phyloP scores from a whole-genome alignment of 2,888 invertebrate genomes.

The Pterostichus niger region DNA sequence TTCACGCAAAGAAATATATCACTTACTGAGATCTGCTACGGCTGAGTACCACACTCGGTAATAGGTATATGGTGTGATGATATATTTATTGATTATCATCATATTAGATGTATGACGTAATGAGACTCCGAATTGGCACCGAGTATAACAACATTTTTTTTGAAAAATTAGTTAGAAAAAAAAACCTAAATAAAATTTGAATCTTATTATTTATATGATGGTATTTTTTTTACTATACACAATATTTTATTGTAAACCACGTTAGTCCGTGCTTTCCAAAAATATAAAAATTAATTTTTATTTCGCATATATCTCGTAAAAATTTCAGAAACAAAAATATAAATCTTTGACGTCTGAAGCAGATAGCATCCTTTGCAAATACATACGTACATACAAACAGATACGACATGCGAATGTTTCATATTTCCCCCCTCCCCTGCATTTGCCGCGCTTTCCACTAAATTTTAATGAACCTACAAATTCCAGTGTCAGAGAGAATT shows the following conservation, averaged over 20 bases:
- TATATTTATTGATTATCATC: too few relatives aligned
- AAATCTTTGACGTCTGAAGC: not conserved
- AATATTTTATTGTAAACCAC: not conserved
- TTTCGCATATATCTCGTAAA: conserved; percentile 22
- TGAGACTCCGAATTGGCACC: too few relatives aligned
- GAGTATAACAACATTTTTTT: too few relatives aligned
- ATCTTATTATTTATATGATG: too few relatives aligned
- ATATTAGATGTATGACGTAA: too few relatives aligned
- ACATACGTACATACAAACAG: not conserved
- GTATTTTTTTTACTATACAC: not conserved
- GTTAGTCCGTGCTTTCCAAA: not conserved
- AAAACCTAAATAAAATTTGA: too few relatives aligned
- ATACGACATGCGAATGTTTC: conserved; percentile 2
- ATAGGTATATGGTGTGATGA: too few relatives aligned
- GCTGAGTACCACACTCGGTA: too few relatives aligned
- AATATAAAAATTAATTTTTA: conserved; percentile 19
- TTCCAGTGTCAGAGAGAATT: conserved; percentile 46
- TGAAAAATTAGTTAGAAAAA: too few relatives aligned
- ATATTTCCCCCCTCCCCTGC: not conserved
- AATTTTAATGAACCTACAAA: conserved; percentile 55
- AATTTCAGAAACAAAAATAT: conserved; percentile 33
- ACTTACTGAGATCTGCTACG: too few relatives aligned
- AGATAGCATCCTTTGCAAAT: conserved; percentile 10
- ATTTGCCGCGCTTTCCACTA: conserved; percentile 21
- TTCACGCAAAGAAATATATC: too few relatives aligned